Base-by-base conservation (phyloP, 2,113 vertebrate genomes). In the Cryptotis parvus region DNA sequence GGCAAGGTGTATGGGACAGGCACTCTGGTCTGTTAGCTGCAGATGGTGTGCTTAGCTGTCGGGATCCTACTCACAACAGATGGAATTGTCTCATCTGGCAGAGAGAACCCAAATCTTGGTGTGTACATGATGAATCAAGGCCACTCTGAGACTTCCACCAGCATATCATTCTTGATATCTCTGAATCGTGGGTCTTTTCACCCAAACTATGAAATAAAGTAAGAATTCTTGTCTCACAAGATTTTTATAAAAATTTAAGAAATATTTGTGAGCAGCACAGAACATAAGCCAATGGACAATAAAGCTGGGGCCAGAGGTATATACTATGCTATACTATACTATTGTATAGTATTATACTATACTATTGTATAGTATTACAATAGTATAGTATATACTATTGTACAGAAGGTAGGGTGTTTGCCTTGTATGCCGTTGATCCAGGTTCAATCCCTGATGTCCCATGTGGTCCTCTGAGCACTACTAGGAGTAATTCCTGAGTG, bases 191-290 rank as follows among this genome's bases (percentile, higher is more conserved):
- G 35, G 14, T 76, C 29, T 65, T 33, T 14, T 33, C 39, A 26
- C 35, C 10, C 33, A 14, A 41, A 4, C 49, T 82, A 24, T 72
- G 39, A 87, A 91, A 61, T 26, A 10, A 20, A 18, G 11, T 26
- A 77, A 65, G 84, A 43, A 68, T 80, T 89, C 43, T 85, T 31
- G 10, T 68, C 79, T 91, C 61, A 74, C 39, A 65, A 35, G 22
- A 24, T 78, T 79, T 24, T 49, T 29, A 22, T 63, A 29, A 90
- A 66, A 45, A 79, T 82, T 63, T 81, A 79, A 88, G 74, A 84
- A 75, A 75, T 63, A 37, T 89, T 86, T 78, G 4, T 91, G 68
- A 39, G 61, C n/a, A 58, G 68, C 27, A 10, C 2, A 79, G 15
- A 73, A 18, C 27, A 69, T 10, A 41, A 79, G 39, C 58, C 33